Evolutionary conservation across 2,797 vertebrate genomes (phyloP), one percentile per base, ranked within the genome.

Genomic region (Neoniphon sammara): DNA sequence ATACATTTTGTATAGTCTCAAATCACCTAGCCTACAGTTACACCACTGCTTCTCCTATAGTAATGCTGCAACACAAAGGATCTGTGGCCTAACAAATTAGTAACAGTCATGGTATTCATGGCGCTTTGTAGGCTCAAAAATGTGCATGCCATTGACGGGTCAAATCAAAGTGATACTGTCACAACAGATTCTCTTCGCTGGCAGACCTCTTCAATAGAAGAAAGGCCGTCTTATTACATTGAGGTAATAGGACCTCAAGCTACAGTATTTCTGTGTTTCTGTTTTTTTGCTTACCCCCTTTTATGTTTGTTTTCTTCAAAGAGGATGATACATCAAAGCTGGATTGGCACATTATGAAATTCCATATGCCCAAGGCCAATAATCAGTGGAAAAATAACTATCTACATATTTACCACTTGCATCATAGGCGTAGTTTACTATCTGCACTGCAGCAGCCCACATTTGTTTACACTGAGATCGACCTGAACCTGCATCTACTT

Each of bases 101-200:
- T 44, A 66, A 85, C 81, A 85, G 85, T 62, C 73, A 66, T 63
- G 66, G 56, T 82, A 84, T 80, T 82, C 56, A 70, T 55, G 78
- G 86, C 53, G 15, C 66, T 90, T 85, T 85, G 72, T 82, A 57
- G 67, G 75, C 76, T 75, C 17, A 72, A 77, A 86, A 76, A 79
- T 81, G 69, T 71, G 80, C 66, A 47, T 46, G 61, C 66, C 85
- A 74, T 77, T 90, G 84, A 82, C 17, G 36, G 80, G 77, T 88
- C 70, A 77, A 82, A 88, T 84, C 80, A 77, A 80, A 86, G 82
- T 52, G 54, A 20, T 20, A 50, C 87, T 90, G 89, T 92, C 88
- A 84, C 73, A 88, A 77, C 68, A 70, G 72, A 90, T 92, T 89
- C 67, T 90, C 73, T 67, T 69, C 58, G 15, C 78, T 77, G 82